phyloP scores from a whole-genome alignment of 2,797 vertebrate genomes.

The Spondyliosoma cantharus region DNA sequence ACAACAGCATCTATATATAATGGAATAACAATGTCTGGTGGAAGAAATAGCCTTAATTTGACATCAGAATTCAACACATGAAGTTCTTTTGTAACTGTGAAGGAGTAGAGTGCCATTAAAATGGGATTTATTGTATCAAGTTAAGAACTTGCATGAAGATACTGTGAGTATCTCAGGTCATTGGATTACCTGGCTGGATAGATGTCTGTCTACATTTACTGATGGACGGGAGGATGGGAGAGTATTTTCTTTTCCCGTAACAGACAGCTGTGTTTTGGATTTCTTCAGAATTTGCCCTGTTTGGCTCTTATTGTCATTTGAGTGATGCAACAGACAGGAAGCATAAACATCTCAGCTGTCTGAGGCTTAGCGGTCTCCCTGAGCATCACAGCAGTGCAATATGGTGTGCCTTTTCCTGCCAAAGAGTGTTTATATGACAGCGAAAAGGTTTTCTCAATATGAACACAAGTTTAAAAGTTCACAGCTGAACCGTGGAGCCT shows the following conservation, averaged over 20 bases:
- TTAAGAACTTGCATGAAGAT: background rate
- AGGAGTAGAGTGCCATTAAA: slow-evolving; percentile 4
- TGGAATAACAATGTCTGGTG: background rate
- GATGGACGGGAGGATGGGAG: slow-evolving; percentile 14
- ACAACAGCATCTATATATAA: background rate
- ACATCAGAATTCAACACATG: background rate
- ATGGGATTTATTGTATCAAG: slow-evolving; percentile 3
- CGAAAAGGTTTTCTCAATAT: slow-evolving; percentile 28
- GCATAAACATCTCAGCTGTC: slow-evolving; percentile 59
- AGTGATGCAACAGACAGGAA: slow-evolving; percentile 53
- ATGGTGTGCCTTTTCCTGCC: slow-evolving; percentile 12
- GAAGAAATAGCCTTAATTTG: background rate
- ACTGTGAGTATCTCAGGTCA: background rate
- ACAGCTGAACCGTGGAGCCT: slow-evolving; percentile 21
- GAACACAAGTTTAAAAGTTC: slow-evolving; percentile 50
- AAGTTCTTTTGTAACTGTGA: background rate
- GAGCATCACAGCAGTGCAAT: slow-evolving; percentile 30
- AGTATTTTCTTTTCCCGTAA: background rate
- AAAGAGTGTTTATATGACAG: slow-evolving; percentile 37
- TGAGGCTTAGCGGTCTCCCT: slow-evolving; percentile 28
- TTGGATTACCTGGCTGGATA: slow-evolving; percentile 11
- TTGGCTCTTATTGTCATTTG: slow-evolving; percentile 24
- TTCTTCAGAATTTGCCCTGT: slow-evolving; percentile 40
- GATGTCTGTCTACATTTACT: slow-evolving; percentile 2
- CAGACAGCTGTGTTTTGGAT: slow-evolving; percentile 55